Percentiles rank a stretch among this genome's conserved stretches.
These are phyloP conservation scores for Ecdyonurus torrentis DNA, from an alignment of 2,888 invertebrate genomes.

Conservation along the genomic window DNA sequence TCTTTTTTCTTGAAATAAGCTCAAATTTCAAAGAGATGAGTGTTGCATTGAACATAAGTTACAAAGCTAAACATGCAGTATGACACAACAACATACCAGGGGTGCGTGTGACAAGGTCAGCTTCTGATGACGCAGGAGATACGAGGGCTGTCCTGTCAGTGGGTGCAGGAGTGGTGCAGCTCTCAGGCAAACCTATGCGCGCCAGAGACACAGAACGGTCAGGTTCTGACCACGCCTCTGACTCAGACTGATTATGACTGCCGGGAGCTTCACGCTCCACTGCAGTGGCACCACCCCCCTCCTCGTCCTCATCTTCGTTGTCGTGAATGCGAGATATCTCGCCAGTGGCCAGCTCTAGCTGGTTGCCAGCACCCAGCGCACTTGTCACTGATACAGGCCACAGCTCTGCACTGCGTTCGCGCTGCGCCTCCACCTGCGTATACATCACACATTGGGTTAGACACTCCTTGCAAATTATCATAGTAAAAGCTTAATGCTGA, in stretches of 20 bases:
- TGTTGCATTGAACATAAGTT: no score
- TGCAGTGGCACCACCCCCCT: neutral
- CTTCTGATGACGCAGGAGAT: neutral
- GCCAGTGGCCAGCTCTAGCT: neutral
- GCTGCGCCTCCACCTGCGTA: neutral
- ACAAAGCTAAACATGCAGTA: no score
- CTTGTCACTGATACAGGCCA: neutral
- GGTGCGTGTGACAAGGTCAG: neutral
- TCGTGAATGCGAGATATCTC: neutral
- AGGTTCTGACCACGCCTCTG: constrained; percentile 77
- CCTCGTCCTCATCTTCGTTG: constrained; percentile 1
- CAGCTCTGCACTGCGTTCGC: neutral
- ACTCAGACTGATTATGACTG: constrained; percentile 38
- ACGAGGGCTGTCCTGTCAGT: neutral
- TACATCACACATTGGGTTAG: no score
- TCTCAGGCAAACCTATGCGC: constrained; percentile 42
- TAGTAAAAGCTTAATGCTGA: no score
- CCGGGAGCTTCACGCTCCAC: neutral
- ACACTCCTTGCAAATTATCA: no score
- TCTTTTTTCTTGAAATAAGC: no score
- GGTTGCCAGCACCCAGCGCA: neutral
- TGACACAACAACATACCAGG: neutral
- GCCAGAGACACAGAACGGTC: constrained; percentile 66
- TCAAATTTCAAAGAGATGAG: no score
- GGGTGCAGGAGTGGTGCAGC: neutral